These are phyloP conservation scores for Heliconius erato DNA, from an alignment of 2,888 invertebrate species.

Conservation along the genomic window DNA sequence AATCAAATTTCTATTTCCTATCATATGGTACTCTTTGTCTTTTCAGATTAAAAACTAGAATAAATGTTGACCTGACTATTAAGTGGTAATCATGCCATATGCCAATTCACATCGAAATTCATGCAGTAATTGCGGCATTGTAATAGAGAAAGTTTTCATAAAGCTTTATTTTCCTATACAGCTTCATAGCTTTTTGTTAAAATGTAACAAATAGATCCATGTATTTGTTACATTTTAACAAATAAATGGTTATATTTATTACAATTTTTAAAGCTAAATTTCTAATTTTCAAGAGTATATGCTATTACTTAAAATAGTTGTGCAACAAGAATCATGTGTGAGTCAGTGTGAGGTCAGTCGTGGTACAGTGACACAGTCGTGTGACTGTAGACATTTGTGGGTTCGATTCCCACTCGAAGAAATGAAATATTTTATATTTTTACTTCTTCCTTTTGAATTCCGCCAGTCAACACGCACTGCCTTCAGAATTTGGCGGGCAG, in stretches of 20 bases:
- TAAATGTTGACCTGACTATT: slow-evolving; percentile 23
- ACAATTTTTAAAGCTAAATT: background rate
- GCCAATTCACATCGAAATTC: slow-evolving; percentile 22
- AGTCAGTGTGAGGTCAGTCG: too few relatives aligned
- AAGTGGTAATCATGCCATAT: slow-evolving; percentile 25
- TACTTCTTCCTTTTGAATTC: too few relatives aligned
- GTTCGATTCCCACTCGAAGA: too few relatives aligned
- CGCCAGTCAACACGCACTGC: too few relatives aligned
- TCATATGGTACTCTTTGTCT: slow-evolving; percentile 1
- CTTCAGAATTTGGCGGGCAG: too few relatives aligned
- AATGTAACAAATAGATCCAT: background rate
- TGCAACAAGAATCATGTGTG: too few relatives aligned
- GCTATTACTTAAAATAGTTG: background rate
- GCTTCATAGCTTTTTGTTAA: background rate
- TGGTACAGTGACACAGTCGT: too few relatives aligned
- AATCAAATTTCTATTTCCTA: slow-evolving; percentile 11
- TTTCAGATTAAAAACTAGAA: slow-evolving; percentile 20
- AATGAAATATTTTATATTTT: too few relatives aligned
- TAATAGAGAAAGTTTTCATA: slow-evolving; percentile 19
- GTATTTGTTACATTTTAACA: background rate
- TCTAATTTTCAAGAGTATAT: background rate
- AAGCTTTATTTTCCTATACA: slow-evolving; percentile 16
- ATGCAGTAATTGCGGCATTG: slow-evolving; percentile 18
- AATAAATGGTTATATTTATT: background rate
- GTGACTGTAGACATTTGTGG: too few relatives aligned